Evolutionary conservation across 2,797 vertebrate genomes (phyloP), one percentile per base, ranked within the genome.

Genomic region (Squalus acanthias): DNA sequence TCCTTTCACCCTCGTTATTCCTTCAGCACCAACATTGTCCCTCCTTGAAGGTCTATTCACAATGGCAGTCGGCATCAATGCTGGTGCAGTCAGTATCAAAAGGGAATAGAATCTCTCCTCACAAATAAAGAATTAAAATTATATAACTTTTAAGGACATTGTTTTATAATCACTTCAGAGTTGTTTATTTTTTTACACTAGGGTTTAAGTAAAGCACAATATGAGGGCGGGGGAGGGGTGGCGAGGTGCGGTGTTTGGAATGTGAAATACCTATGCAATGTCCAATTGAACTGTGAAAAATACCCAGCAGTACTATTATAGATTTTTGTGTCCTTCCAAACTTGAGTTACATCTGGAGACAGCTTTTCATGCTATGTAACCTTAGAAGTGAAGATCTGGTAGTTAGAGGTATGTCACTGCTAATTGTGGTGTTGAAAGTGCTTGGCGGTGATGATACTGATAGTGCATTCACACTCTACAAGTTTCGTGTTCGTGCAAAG

Each of bases 341-440:
- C n/a, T 20, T 46, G 20, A n/a, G 33, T 39, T 67, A 67, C 63
- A 93, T 67, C n/a, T 93, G 91, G n/a, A 93, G 91, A 46, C 63
- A 69, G 20, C 3, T 24, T 93, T 69, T 93, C n/a, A 67, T 20
- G 2, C n/a, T 46, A 22, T 93, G 65, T 69, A 93, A 69, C n/a
- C 12, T 67, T 92, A 22, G 33, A 92, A 92, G 89, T 92, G 89
- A 92, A 60, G 53, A 60, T 13, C 87, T 92, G 89, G 60, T 39
- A 65, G 60, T 65, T 46, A 24, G 91, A 93, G 91, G n/a, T 9
- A 69, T 93, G 65, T 93, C 91, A 46, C 20, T 93, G 91, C 63
- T 69, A 93, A 67, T 69, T 69, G 63, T 93, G n/a, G 91, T 93
- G n/a, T 46, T 93, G 63, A n/a, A 69, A 93, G 91, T 93, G 91